These are phyloP conservation scores for Callaeas wilsoni DNA, from an alignment of 2,113 vertebrate genomes.

Conservation along the genomic window DNA sequence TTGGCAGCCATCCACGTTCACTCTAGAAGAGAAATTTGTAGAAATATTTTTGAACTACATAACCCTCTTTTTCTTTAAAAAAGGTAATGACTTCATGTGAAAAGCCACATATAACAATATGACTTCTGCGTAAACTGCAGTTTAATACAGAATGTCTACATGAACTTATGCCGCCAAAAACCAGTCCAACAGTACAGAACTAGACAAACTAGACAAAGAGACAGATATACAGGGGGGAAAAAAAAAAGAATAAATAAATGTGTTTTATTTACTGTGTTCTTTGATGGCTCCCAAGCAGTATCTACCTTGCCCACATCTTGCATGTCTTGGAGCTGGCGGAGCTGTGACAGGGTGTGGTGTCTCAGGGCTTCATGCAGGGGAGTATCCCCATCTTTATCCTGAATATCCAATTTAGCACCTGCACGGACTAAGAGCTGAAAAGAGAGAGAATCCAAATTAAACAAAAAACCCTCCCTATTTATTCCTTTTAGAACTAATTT, in stretches of 20 bases:
- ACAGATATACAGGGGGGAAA: background rate
- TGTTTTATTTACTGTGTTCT: constrained; percentile 90
- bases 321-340: constrained; percentile 98
- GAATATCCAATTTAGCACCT: constrained; percentile 96
- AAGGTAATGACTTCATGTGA: background rate
- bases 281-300: constrained; percentile 95
- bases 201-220: background rate
- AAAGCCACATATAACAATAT: background rate
- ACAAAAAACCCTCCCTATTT: background rate
- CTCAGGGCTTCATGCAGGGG: constrained; percentile 96
- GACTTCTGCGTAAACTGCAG: background rate
- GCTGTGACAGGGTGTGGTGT: constrained; percentile 95
- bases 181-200: constrained; percentile 28
- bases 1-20: background rate
- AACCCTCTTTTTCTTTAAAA: background rate
- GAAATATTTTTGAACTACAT: background rate
- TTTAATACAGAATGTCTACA: background rate
- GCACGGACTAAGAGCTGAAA: constrained; percentile 92
- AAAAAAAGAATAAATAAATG: constrained; percentile 44
- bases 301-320: constrained; percentile 99
- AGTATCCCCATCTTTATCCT: constrained; percentile 98
- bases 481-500: background rate
- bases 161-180: background rate
- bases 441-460: background rate
- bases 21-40: background rate